These are phyloP conservation scores for Drosophila persimilis DNA, from an alignment of 1,140 invertebrate species.

Conservation along the genomic window DNA sequence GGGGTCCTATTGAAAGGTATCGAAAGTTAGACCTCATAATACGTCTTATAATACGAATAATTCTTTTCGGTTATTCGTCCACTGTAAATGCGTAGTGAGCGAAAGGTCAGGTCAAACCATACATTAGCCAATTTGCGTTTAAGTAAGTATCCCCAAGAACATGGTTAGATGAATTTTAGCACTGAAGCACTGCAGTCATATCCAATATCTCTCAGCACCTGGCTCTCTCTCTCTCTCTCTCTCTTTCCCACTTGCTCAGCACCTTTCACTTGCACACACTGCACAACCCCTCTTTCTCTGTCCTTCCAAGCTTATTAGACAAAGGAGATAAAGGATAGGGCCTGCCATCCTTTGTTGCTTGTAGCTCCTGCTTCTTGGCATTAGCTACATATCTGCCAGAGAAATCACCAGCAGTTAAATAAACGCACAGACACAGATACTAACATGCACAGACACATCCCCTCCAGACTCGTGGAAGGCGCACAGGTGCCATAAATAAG, in stretches of 20 bases:
- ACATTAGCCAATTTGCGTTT: constrained; percentile 53
- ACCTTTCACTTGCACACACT: constrained; percentile 14
- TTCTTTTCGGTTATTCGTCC: constrained; percentile 30
- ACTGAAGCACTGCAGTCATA: constrained; percentile 50
- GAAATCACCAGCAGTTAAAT: constrained; percentile 73
- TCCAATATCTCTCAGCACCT: constrained; percentile 4
- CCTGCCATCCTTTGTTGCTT: constrained; percentile 52
- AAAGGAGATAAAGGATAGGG: constrained; percentile 47
- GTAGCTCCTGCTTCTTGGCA: constrained; percentile 44
- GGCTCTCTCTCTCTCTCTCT: constrained; percentile 8
- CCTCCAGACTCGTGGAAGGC: constrained; percentile 36
- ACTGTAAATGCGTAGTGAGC: constrained; percentile 14
- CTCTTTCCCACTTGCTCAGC: background rate
- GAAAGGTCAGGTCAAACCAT: constrained; percentile 10
- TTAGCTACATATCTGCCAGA: constrained; percentile 50
- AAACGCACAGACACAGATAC: constrained; percentile 43
- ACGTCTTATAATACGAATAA: background rate
- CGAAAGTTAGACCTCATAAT: too few species aligned
- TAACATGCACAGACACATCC: constrained; percentile 5
- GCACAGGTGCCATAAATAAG: constrained; percentile 73
- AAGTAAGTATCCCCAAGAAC: constrained; percentile 39
- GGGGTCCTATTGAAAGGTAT: too few species aligned
- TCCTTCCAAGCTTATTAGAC: constrained; percentile 50
- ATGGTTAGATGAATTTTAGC: constrained; percentile 26
- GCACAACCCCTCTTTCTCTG: constrained; percentile 20